Base-by-base conservation (phyloP, 2,113 vertebrate species). In the Rousettus leschenaultii region DNA sequence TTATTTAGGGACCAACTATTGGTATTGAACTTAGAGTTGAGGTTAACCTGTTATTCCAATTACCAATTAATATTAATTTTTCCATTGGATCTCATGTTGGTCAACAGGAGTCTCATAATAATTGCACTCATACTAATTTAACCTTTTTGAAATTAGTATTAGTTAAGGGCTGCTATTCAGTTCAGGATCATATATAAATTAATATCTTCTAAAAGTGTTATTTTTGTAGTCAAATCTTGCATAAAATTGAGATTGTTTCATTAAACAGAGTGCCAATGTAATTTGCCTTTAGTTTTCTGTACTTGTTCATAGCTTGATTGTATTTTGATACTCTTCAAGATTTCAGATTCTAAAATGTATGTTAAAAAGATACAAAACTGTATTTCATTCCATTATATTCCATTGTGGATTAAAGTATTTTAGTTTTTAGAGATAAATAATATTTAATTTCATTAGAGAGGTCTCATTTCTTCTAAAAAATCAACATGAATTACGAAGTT, bases 331-430 rank as follows among this genome's bases (percentile, higher is more conserved):
- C 51, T 92, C 71, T 95, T 97, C 38, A 95, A 48, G 48, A 77
- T 86, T 97, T 95, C 53, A 63, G 61, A 38, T 94, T 95, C 28
- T 89, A 91, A 96, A 87, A 77, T 93, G n/a, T 95, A 91, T 80
- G 35, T 93, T 71, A 91, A 78, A 84, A 91, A 73, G 61, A 65
- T 83, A 66, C 28, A 63, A 94, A 66, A 53, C 22, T 91, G 2
- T 84, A 71, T 93, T 95, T 82, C 26, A 75, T 95, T 95, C 21
- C 53, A n/a, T 95, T 93, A 33, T 78, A 92, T 86, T 94, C 13
- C 43, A 59, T 90, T 95, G 15, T 95, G 30, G 40, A 57, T 93
- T 85, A 83, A 94, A 84, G 10, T 82, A 71, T 75, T 86, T 84
- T 68, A 75, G 51, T 30, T 95, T 96, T 90, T 92, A 84, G 59